These are phyloP conservation scores for Hyles euphorbiae DNA, from an alignment of 1,140 invertebrate genomes.

Conservation along the genomic window DNA sequence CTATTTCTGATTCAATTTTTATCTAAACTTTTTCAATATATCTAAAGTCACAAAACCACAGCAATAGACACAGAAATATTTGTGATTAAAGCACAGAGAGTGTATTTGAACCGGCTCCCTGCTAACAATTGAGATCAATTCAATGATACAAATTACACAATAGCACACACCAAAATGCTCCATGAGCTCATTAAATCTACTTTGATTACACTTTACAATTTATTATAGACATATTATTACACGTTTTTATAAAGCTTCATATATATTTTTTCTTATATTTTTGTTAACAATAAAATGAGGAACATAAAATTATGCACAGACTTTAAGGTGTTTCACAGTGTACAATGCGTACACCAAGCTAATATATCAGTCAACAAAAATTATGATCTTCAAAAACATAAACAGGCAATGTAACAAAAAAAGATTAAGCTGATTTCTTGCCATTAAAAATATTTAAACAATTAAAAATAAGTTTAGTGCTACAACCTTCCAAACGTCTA, in stretches of 20 bases:
- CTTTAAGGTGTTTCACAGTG: not conserved
- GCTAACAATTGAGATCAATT: conserved; percentile 38
- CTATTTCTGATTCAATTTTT: conserved; percentile 23
- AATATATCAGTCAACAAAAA: too few species aligned
- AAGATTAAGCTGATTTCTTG: too few species aligned
- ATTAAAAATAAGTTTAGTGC: not conserved
- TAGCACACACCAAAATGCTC: conserved; percentile 28
- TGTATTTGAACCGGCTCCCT: conserved; percentile 10
- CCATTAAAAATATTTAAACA: too few species aligned
- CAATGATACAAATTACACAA: conserved; percentile 7
- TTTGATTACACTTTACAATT: conserved; percentile 29
- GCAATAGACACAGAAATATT: conserved; percentile 23
- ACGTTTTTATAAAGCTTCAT: too few species aligned
- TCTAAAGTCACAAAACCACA: conserved; percentile 5
- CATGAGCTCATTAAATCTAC: conserved; percentile 30
- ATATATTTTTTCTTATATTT: too few species aligned
- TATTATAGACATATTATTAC: conserved; percentile 13
- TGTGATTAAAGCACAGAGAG: conserved; percentile 17
- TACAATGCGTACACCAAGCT: too few species aligned
- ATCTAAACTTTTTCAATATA: conserved; percentile 10
- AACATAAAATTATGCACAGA: conserved; percentile 19
- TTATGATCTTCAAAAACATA: too few species aligned
- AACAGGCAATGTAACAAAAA: too few species aligned
- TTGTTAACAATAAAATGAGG: conserved; percentile 10
- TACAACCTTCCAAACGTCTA: conserved; percentile 11